Conservation (phyloP, 2,888 invertebrate genomes). For the Synergus gifuensis region DNA sequence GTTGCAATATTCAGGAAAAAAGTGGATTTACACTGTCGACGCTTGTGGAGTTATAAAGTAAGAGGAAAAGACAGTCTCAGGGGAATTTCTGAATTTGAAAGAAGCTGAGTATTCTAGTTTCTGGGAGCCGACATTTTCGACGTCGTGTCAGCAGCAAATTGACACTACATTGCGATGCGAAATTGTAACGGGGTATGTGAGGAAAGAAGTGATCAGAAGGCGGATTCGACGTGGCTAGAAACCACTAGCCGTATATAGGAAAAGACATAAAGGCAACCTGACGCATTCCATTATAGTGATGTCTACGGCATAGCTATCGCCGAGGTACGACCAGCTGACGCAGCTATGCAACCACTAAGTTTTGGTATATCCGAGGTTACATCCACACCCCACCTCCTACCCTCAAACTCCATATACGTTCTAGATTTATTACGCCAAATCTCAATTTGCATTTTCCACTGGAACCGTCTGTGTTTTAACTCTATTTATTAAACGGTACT, state of each 20-base stretch:
- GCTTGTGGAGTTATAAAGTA: background rate
- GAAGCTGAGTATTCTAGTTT: background rate
- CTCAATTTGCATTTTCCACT: conserved; percentile 2
- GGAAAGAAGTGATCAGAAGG: conserved; percentile 39
- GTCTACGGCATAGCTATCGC: conserved; percentile 67
- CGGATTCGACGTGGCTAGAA: conserved; percentile 21
- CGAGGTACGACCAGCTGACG: conserved; percentile 64
- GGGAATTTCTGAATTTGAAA: background rate
- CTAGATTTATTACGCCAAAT: background rate
- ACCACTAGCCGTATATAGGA: conserved; percentile 49
- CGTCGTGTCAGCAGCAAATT: background rate
- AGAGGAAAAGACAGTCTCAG: background rate
- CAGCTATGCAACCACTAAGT: conserved; percentile 62
- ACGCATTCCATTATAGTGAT: conserved; percentile 71
- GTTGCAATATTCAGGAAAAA: too few relatives aligned
- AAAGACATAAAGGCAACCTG: conserved; percentile 73
- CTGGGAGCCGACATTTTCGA: background rate
- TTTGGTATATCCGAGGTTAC: conserved; percentile 46
- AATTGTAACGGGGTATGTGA: conserved; percentile 1
- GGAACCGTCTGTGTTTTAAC: background rate
- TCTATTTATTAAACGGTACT: conserved; percentile 1
- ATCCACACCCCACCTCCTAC: background rate
- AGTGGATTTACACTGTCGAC: too few relatives aligned
- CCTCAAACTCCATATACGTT: background rate
- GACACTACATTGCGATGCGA: conserved; percentile 7